phyloP scores from a whole-genome alignment of 2,888 invertebrate genomes.

The Athripsodes cinereus region DNA sequence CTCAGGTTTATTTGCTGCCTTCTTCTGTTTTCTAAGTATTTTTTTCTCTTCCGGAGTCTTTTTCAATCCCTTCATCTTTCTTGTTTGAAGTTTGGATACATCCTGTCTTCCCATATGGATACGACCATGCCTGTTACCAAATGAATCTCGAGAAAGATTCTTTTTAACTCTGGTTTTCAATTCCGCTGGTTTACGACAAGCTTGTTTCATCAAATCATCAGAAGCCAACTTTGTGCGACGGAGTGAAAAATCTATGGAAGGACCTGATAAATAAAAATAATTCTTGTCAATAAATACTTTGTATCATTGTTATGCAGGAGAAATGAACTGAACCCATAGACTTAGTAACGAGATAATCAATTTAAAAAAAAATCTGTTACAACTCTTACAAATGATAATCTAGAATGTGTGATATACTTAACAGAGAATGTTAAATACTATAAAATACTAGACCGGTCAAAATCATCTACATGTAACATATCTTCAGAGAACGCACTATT shows the following conservation, averaged over 20 bases:
- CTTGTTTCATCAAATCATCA: constrained; percentile 78
- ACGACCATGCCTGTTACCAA: constrained; percentile 86
- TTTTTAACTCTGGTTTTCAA: constrained; percentile 82
- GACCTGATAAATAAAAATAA: constrained; percentile 53
- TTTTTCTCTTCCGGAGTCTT: constrained; percentile 67
- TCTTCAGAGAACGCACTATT: too few relatives aligned
- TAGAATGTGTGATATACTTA: too few relatives aligned
- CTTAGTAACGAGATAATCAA: too few relatives aligned
- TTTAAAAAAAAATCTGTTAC: too few relatives aligned
- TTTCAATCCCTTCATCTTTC: constrained; percentile 85
- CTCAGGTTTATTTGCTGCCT: constrained; percentile 31
- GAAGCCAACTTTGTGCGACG: constrained; percentile 85
- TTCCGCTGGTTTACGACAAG: constrained; percentile 74
- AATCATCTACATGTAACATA: too few relatives aligned
- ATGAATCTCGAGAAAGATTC: constrained; percentile 79
- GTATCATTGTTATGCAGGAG: too few relatives aligned
- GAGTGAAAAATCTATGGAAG: constrained; percentile 79
- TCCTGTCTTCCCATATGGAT: constrained; percentile 92
- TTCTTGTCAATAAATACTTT: too few relatives aligned
- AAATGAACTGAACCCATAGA: too few relatives aligned
- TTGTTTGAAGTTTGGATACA: constrained; percentile 75
- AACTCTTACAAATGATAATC: too few relatives aligned
- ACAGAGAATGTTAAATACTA: too few relatives aligned
- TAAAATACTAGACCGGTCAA: too few relatives aligned
- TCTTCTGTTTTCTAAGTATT: constrained; percentile 50